Evolutionary conservation across 2,797 vertebrate genomes (phyloP).

Genomic region (Poeciliopsis turneri): DNA sequence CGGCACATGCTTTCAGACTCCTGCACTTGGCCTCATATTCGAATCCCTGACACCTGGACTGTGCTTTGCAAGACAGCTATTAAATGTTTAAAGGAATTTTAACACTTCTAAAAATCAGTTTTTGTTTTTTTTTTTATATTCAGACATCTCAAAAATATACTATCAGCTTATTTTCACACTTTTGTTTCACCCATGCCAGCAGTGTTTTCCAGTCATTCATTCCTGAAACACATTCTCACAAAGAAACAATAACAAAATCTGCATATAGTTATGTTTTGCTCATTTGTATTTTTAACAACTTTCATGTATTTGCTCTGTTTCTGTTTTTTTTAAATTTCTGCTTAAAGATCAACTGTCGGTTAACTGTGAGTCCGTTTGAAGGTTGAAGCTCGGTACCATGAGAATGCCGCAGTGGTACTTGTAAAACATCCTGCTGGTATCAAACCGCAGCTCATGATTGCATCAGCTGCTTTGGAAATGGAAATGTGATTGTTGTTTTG

Average conservation of each 20-base stretch:
- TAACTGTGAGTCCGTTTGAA: slow-evolving; percentile 54
- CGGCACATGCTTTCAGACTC: slow-evolving; percentile 60
- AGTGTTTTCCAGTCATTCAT: slow-evolving; percentile 35
- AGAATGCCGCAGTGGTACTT: slow-evolving; percentile 50
- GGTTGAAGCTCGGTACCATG: slow-evolving; percentile 35
- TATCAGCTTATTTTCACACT: slow-evolving; percentile 9
- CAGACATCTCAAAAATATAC: slow-evolving; percentile 3
- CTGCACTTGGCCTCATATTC: slow-evolving; percentile 45
- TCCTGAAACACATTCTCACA: slow-evolving; percentile 14
- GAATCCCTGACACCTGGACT: slow-evolving; percentile 18
- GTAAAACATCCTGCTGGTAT: slow-evolving; percentile 45
- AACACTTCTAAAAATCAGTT: slow-evolving; percentile 20
- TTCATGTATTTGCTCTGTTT: slow-evolving; percentile 12
- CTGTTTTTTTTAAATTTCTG: slow-evolving; percentile 9
- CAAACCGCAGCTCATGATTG: slow-evolving; percentile 33
- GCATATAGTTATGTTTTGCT: slow-evolving; percentile 42
- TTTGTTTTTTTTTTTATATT: slow-evolving; percentile 16
- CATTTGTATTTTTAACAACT: slow-evolving; percentile 3
- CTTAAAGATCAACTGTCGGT: slow-evolving; percentile 42
- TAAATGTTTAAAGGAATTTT: slow-evolving; percentile 43
- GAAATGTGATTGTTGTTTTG: slow-evolving; percentile 55
- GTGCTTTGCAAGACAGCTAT: slow-evolving; percentile 32
- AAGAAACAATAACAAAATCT: slow-evolving; percentile 12
- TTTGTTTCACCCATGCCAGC: slow-evolving; percentile 18
- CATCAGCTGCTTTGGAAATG: slow-evolving; percentile 52